A percentile compares a stretch with the other conserved stretches of the same genome.
Conservation (phyloP, 2,113 vertebrate genomes). For the Nansenia antarctica region DNA sequence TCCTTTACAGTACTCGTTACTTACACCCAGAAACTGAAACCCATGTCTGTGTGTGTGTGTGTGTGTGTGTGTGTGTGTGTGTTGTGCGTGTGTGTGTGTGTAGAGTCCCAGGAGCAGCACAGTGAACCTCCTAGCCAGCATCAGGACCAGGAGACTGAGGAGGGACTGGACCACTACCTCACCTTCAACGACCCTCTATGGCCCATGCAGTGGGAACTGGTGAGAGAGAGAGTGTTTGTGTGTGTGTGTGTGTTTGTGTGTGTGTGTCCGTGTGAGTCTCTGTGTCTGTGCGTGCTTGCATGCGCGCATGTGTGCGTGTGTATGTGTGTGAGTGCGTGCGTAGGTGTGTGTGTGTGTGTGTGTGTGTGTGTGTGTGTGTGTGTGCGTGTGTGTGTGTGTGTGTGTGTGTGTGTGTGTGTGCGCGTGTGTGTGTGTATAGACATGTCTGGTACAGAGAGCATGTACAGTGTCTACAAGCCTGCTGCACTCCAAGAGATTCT, state of each 20-base stretch:
- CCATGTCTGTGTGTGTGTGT: background rate
- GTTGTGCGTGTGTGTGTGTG: background rate
- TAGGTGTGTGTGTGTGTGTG: slow-evolving; percentile 23
- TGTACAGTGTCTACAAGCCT: no score
- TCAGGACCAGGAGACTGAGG: slow-evolving; percentile 36
- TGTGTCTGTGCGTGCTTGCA: background rate
- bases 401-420: background rate
- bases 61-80: slow-evolving; percentile 1
- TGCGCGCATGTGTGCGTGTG: background rate
- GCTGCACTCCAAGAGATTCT: no score
- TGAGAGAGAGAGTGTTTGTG: no score
- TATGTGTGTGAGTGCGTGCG: background rate
- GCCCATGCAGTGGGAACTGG: slow-evolving; percentile 79
- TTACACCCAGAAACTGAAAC: background rate
- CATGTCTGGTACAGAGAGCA: background rate
- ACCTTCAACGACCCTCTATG: slow-evolving; percentile 88
- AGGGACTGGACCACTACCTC: slow-evolving; percentile 66
- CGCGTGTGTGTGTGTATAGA: background rate
- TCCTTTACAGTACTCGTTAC: background rate
- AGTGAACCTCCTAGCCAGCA: slow-evolving; percentile 42
- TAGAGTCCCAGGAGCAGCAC: slow-evolving; percentile 46
- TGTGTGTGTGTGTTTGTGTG: background rate
- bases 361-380: background rate
- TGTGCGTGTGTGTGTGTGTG: slow-evolving; percentile 11
- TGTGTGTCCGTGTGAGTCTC: slow-evolving; percentile 9